Conservation (phyloP, 2,888 invertebrate species). For the Dromius quadrimaculatus region DNA sequence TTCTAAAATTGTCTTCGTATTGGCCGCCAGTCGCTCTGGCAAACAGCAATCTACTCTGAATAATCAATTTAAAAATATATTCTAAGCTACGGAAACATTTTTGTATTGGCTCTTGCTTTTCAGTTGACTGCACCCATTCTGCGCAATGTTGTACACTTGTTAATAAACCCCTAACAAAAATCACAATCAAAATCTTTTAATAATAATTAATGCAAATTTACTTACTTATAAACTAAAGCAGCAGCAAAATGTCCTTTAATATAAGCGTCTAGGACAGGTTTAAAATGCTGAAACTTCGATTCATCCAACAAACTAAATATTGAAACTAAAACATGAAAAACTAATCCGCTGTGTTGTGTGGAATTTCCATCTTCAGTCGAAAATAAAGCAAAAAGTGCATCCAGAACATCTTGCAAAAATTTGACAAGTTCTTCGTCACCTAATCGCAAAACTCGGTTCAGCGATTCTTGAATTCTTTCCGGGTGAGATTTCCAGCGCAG, state of each 20-base stretch:
- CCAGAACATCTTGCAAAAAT: constrained; percentile 93
- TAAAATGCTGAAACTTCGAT: constrained; percentile 93
- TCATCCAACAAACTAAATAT: constrained; percentile 92
- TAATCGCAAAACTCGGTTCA: constrained; percentile 84
- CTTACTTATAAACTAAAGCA: constrained; percentile 91
- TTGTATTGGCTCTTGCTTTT: constrained; percentile 89
- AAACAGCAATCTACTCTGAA: constrained; percentile 87
- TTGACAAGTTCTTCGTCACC: constrained; percentile 93
- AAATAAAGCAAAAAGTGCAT: constrained; percentile 93
- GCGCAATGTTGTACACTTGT: constrained; percentile 92
- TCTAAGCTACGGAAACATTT: constrained; percentile 92
- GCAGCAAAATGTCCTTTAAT: constrained; percentile 95
- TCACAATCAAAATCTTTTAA: background rate
- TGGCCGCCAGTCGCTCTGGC: constrained; percentile 89
- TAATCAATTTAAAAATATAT: constrained; percentile 92
- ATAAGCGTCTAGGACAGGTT: constrained; percentile 93
- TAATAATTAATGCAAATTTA: constrained; percentile 53
- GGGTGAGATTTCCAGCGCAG: constrained; percentile 93
- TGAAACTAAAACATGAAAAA: constrained; percentile 92
- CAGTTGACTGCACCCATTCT: constrained; percentile 86
- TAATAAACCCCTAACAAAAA: constrained; percentile 77
- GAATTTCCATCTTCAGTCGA: constrained; percentile 93
- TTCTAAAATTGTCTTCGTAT: constrained; percentile 87
- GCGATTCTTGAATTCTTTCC: constrained; percentile 86
- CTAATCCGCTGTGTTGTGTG: constrained; percentile 89